Base-by-base conservation (phyloP, 2,888 invertebrate species). In the Idaea aversata region DNA sequence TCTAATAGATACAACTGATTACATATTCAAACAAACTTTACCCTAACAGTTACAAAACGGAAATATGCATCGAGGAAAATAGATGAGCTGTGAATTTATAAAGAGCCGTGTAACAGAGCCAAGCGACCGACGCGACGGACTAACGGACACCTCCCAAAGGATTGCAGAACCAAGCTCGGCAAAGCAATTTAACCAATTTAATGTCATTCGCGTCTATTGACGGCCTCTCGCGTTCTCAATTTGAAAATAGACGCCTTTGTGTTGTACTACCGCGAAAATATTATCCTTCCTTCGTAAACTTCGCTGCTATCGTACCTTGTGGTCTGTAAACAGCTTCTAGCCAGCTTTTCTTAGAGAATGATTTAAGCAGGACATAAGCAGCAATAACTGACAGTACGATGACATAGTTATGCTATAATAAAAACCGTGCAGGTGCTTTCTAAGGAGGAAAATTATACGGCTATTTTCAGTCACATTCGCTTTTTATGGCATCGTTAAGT, bases 121-220 rank as follows among this genome's bases (percentile, higher is more conserved):
- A 71, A 70, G 72, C 70, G 72, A 73, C 69, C 75, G 78, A 34
- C 76, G 75, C 70, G 73, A 78, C 77, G 74, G 73, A 75, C 75
- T 77, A 80, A 78, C 75, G 80, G 79, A 78, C 84, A 81, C 81
- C 83, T 89, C 90, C 87, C 88, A 80, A 79, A 84, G 88, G 88
- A 87, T 78, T 78, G 84, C 86, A 84, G 83, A 84, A 83, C 85
- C 84, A 83, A 85, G 83, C 86, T 84, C 86, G 82, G 85, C 85
- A 81, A 86, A 90, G 88, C 90, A 91, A 91, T 91, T 91, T 88
- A 89, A 88, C 90, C 91, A 92, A 91, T 92, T 91, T 91, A 90
- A 90, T 90, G 86, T 90, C 88, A 87, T 90, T 88, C 88, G 83
- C 79, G 80, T 85, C 90, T 85, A 91, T 91, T 91, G 90, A 90